These are phyloP conservation scores for Peromyscus attwateri DNA, from an alignment of 2,797 vertebrate species.

Conservation along the genomic window DNA sequence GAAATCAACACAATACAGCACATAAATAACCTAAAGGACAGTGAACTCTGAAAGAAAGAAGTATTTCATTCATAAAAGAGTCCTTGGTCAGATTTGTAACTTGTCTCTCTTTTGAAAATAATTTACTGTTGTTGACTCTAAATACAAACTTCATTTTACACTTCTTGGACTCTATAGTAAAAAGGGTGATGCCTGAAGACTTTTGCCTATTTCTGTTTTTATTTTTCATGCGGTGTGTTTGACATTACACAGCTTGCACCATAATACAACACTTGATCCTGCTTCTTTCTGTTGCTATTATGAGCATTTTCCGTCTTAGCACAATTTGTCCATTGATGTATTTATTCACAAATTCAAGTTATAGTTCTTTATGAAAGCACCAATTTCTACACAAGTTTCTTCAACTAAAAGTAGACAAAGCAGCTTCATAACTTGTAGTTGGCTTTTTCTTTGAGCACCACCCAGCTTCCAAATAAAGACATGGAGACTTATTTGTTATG, in stretches of 20 bases:
- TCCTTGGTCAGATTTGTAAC: constrained; percentile 57
- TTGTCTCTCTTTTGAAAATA: constrained; percentile 23
- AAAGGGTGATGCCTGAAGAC: background rate
- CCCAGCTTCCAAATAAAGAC: background rate
- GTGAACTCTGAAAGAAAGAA: background rate
- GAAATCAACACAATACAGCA: background rate
- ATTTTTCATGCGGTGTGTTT: background rate
- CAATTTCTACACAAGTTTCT: background rate
- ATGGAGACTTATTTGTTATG: background rate
- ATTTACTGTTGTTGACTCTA: background rate
- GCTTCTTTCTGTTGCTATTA: background rate
- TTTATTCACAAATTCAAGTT: background rate
- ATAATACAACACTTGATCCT: background rate
- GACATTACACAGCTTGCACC: background rate
- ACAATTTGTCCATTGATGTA: background rate
- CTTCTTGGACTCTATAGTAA: background rate
- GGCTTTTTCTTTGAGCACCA: background rate
- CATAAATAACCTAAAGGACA: background rate
- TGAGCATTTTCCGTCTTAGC: background rate
- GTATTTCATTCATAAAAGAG: background rate
- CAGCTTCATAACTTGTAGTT: background rate
- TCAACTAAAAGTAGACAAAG: background rate
- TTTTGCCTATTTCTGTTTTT: background rate
- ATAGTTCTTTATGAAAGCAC: background rate
- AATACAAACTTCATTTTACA: background rate